phyloP scores from a whole-genome alignment of 2,888 invertebrate species.

The Watsonalla cultraria region DNA sequence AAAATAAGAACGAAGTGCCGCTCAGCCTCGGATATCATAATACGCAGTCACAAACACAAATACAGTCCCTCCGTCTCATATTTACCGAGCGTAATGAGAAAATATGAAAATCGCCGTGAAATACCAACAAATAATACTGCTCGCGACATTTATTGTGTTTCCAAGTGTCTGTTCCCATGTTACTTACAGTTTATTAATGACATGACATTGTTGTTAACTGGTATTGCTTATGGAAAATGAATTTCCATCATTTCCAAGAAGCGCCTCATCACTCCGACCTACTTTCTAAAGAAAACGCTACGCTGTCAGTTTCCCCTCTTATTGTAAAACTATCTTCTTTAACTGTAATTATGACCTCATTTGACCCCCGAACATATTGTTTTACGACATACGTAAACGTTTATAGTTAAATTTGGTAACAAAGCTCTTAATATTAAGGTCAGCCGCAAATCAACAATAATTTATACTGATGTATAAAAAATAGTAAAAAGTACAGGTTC shows the following conservation, averaged over 20 bases:
- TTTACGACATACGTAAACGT: not conserved
- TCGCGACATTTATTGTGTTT: not conserved
- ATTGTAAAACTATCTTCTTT: conserved; percentile 10
- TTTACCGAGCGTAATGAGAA: conserved; percentile 1
- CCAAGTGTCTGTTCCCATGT: conserved; percentile 31
- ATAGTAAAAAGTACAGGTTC: too few relatives aligned
- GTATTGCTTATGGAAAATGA: conserved; percentile 39
- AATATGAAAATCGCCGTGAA: conserved; percentile 3
- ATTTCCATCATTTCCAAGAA: conserved; percentile 43
- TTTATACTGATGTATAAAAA: too few relatives aligned
- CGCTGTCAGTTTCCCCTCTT: conserved; percentile 31
- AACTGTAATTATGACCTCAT: not conserved
- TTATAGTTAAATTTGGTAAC: too few relatives aligned
- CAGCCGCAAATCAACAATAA: too few relatives aligned
- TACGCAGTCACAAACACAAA: not conserved
- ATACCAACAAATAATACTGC: not conserved
- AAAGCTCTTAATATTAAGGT: too few relatives aligned
- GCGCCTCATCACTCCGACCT: conserved; percentile 40
- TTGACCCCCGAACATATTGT: not conserved
- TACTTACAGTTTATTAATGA: conserved; percentile 30
- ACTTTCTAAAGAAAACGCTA: conserved; percentile 60
- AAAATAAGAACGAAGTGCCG: too few relatives aligned
- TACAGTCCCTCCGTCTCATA: not conserved
- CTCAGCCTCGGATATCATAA: too few relatives aligned
- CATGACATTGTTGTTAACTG: conserved; percentile 32